Evolutionary conservation across 2,113 vertebrate species (phyloP).

Genomic region (Hippoglossus stenolepis): DNA sequence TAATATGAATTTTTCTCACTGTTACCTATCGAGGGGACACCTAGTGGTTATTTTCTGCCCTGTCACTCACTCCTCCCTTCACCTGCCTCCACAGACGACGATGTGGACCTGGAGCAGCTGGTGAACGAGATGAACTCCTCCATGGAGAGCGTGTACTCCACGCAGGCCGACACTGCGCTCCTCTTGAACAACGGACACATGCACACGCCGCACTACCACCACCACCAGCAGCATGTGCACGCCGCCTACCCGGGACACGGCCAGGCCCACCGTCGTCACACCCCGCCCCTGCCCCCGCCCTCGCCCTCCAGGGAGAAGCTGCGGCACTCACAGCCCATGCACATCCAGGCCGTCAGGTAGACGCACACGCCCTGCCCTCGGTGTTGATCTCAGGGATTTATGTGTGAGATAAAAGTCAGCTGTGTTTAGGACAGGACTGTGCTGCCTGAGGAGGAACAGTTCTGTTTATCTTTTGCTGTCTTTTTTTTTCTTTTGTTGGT

Average conservation of each 20-base stretch:
- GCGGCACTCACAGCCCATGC: conserved; percentile 92
- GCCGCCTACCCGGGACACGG: conserved; percentile 56
- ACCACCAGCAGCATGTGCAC: conserved; percentile 48
- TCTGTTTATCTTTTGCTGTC: not conserved
- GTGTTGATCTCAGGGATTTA: conserved; percentile 2
- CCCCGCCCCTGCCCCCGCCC: conserved; percentile 15
- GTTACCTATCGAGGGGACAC: not conserved
- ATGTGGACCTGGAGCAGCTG: conserved; percentile 93
- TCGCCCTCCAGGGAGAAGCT: conserved; percentile 81
- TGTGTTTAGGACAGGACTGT: not conserved
- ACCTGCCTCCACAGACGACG: conserved; percentile 84
- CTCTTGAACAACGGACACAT: conserved; percentile 88
- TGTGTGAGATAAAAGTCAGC: not conserved
- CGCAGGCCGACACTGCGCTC: conserved; percentile 86
- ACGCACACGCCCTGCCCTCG: not conserved
- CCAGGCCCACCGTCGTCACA: conserved; percentile 58
- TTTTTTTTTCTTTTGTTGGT: conserved; percentile 1
- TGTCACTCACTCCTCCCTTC: conserved; percentile 4
- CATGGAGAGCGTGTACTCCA: conserved; percentile 88
- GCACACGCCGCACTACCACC: conserved; percentile 59
- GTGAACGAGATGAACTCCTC: conserved; percentile 95
- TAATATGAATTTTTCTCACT: not conserved
- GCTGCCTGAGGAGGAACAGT: not conserved
- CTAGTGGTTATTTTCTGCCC: conserved; percentile 24
- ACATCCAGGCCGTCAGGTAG: conserved; percentile 92